Evolutionary conservation across 2,113 vertebrate genomes (phyloP).

Genomic region (Alces alces): DNA sequence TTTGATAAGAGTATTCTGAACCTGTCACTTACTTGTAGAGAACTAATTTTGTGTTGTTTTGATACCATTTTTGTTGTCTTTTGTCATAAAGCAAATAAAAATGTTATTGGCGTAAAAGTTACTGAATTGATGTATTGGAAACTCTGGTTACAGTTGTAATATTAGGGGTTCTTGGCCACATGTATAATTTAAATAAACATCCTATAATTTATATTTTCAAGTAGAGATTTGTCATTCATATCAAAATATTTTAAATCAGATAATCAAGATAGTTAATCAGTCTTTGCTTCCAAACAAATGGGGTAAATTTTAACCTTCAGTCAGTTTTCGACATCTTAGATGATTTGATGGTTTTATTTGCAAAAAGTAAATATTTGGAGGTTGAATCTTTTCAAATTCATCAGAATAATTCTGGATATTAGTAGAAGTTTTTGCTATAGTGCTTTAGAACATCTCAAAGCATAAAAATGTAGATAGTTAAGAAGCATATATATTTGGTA

Average conservation of each 20-base stretch:
- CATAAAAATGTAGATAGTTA: neutral
- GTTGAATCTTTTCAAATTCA: neutral
- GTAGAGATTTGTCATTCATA: neutral
- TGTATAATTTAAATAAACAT: conserved; percentile 2
- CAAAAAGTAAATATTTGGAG: neutral
- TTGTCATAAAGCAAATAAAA: conserved; percentile 21
- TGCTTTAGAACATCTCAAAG: neutral
- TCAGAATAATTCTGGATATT: neutral
- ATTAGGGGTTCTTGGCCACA: neutral
- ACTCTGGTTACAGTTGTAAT: neutral
- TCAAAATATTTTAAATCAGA: conserved; percentile 27
- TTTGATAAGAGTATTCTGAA: conserved; percentile 34
- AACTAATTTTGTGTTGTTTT: conserved; percentile 42
- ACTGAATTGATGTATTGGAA: neutral
- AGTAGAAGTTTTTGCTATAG: conserved; percentile 2
- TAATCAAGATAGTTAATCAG: conserved; percentile 26
- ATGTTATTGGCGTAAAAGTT: neutral
- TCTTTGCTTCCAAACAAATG: neutral
- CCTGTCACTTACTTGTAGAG: neutral
- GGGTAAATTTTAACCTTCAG: neutral
- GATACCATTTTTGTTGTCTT: neutral
- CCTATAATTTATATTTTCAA: conserved; percentile 11
- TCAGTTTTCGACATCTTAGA: neutral
- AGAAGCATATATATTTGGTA: neutral
- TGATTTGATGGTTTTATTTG: neutral